A percentile compares a stretch with the other conserved stretches of the same genome.
Evolutionary conservation across 2,888 invertebrate genomes (phyloP).

Genomic region (Dyspetes luteomarginatus): DNA sequence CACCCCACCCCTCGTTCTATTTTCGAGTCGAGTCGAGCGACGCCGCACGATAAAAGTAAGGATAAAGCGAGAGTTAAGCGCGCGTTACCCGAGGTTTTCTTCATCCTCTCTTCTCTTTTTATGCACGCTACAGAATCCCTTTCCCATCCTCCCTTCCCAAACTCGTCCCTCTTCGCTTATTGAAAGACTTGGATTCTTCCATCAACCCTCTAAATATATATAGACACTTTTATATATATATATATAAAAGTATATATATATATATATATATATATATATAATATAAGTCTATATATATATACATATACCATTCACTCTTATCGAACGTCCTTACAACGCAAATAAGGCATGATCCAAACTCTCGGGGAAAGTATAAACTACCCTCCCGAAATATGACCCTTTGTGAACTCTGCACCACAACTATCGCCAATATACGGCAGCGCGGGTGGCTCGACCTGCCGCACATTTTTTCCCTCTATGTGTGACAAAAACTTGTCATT

Average conservation of each 20-base stretch:
- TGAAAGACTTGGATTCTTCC: conserved; percentile 59
- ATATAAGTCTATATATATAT: neutral
- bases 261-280: too few species aligned
- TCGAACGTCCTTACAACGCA: conserved; percentile 22
- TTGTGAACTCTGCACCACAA: conserved; percentile 42
- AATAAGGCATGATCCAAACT: conserved; percentile 22
- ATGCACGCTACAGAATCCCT: conserved; percentile 8
- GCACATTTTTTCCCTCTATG: neutral
- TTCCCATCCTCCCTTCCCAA: neutral
- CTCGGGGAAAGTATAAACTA: conserved; percentile 25
- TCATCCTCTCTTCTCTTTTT: conserved; percentile 8
- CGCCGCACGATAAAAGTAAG: conserved; percentile 61
- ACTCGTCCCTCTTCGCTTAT: conserved; percentile 50
- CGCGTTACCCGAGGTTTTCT: too few species aligned
- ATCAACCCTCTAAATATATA: neutral
- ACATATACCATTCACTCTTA: conserved; percentile 1
- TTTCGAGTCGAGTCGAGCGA: conserved; percentile 26
- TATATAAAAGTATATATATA: neutral
- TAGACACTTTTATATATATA: too few species aligned
- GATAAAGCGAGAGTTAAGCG: conserved; percentile 31
- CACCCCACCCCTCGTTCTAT: too few species aligned
- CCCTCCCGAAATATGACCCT: conserved; percentile 20
- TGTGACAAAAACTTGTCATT: conserved; percentile 29
- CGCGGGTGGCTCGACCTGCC: neutral
- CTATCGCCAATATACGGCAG: conserved; percentile 34